Percentiles rank a stretch among this genome's conserved stretches.
Evolutionary conservation across 1,140 invertebrate genomes (phyloP).

Genomic region (Aricia agestis): DNA sequence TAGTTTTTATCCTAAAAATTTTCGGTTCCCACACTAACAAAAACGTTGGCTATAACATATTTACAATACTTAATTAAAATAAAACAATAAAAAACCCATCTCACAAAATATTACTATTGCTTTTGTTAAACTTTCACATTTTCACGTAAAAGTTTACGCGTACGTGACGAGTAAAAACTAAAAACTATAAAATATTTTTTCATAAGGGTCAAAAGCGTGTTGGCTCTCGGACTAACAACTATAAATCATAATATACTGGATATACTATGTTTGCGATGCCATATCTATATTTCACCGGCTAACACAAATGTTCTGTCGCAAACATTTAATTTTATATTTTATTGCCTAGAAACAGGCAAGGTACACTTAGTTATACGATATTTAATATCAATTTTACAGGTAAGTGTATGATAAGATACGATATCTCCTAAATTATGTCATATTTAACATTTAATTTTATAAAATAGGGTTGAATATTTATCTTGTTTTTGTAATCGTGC

Average conservation of each 20-base stretch:
- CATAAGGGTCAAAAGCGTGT: not conserved
- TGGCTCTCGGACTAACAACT: not conserved
- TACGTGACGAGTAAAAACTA: not conserved
- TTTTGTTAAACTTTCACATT: too few relatives aligned
- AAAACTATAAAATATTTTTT: not conserved
- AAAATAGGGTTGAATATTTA: too few relatives aligned
- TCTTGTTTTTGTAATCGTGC: too few relatives aligned
- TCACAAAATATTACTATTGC: too few relatives aligned
- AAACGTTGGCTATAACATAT: too few relatives aligned
- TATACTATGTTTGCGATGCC: constrained; percentile 21
- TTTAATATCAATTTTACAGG: not conserved
- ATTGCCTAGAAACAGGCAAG: constrained; percentile 5
- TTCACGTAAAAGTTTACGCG: too few relatives aligned
- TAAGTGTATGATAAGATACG: not conserved
- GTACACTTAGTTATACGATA: not conserved
- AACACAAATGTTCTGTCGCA: constrained; percentile 26
- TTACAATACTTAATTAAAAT: too few relatives aligned
- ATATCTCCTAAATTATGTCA: not conserved
- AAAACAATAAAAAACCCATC: too few relatives aligned
- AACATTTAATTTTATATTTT: constrained; percentile 25
- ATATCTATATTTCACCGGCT: constrained; percentile 23
- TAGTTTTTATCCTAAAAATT: too few relatives aligned
- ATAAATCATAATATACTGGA: constrained; percentile 19
- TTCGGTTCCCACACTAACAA: too few relatives aligned
- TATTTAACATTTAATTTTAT: too few relatives aligned